Conservation (phyloP, 2,113 vertebrate genomes). For the Ceratotherium simum region DNA sequence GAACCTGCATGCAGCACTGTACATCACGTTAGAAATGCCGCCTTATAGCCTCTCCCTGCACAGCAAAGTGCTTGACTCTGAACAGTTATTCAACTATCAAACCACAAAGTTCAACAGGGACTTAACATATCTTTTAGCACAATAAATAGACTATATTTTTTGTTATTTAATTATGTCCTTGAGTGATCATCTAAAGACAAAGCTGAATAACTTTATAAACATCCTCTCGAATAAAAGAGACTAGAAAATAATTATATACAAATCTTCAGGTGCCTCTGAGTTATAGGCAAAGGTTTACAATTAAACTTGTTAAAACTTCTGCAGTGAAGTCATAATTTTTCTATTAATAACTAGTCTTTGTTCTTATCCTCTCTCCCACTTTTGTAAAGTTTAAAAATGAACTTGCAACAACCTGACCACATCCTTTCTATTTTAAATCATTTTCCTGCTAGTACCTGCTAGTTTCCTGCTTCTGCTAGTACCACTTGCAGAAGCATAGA, state of each 20-base stretch:
- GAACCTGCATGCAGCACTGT: neutral
- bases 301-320: constrained; percentile 50
- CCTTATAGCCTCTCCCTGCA: neutral
- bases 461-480: too few relatives aligned
- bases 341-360: constrained; percentile 46
- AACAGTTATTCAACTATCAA: constrained; percentile 30
- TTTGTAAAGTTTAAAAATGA: constrained; percentile 57
- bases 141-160: neutral
- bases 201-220: constrained; percentile 40
- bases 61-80: neutral
- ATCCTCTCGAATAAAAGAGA: constrained; percentile 27
- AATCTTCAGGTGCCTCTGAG: neutral
- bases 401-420: constrained; percentile 57
- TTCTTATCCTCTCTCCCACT: constrained; percentile 11
- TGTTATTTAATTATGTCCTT: neutral
- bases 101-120: constrained; percentile 37
- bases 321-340: constrained; percentile 34
- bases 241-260: constrained; percentile 42
- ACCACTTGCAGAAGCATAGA: constrained; percentile 8
- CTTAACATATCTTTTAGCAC: neutral
- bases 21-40: neutral
- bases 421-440: constrained; percentile 59
- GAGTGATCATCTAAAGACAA: constrained; percentile 34
- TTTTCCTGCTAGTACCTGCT: constrained; percentile 60
- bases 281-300: constrained; percentile 48